Conservation (phyloP, 2,797 vertebrate species). For the Halcyon leucocephala region DNA sequence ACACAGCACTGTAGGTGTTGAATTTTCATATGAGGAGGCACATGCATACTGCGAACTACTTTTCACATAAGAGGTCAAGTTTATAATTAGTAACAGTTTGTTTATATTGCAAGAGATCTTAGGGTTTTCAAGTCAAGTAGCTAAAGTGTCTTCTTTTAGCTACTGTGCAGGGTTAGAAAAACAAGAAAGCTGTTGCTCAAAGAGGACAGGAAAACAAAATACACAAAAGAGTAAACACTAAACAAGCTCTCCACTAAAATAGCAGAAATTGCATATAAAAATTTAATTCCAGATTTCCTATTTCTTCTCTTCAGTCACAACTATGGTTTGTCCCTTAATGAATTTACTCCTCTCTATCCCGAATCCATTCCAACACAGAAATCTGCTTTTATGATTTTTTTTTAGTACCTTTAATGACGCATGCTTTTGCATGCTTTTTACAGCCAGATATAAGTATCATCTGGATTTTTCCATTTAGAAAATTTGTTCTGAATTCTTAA, state of each 20-base stretch:
- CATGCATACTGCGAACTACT: neutral
- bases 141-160: neutral
- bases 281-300: neutral
- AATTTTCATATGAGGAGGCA: neutral
- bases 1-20: neutral
- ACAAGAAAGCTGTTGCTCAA: neutral
- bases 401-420: neutral
- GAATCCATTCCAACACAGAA: neutral
- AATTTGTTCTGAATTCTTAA: neutral
- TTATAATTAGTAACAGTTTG: neutral
- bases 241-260: neutral
- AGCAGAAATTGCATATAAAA: neutral
- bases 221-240: neutral
- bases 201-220: neutral
- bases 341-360: neutral
- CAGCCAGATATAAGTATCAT: neutral
- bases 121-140: neutral
- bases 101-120: neutral
- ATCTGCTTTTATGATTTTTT: neutral
- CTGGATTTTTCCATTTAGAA: constrained; percentile 1
- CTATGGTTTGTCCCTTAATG: neutral
- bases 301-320: neutral
- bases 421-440: neutral
- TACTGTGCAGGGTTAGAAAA: neutral
- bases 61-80: neutral